Conservation (phyloP, 2,113 vertebrate genomes). For the Podarcis raffonei region DNA sequence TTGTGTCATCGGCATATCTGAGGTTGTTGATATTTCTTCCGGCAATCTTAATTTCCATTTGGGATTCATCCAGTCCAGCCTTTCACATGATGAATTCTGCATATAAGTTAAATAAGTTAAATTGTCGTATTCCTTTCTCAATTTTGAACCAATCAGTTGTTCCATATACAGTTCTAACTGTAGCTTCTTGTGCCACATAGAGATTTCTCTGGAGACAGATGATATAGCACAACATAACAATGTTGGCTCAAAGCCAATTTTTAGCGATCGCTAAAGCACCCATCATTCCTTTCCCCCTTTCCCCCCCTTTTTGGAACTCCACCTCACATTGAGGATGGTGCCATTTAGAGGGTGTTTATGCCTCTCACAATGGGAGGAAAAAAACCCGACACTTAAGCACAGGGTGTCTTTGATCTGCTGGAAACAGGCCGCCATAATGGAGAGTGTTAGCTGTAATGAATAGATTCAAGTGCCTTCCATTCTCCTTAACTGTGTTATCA, state of each 20-base stretch:
- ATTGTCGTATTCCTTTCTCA: too few species aligned
- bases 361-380: constrained; percentile 53
- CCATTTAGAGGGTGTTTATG: constrained; percentile 73
- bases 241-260: constrained; percentile 59
- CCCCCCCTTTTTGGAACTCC: neutral
- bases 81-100: too few species aligned
- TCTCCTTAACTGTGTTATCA: constrained; percentile 43
- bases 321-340: constrained; percentile 51
- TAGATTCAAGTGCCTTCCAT: constrained; percentile 61
- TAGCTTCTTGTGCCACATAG: too few species aligned
- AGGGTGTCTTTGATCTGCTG: constrained; percentile 69
- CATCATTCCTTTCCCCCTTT: neutral
- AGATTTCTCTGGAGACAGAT: neutral
- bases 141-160: too few species aligned
- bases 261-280: constrained; percentile 47
- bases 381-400: constrained; percentile 55
- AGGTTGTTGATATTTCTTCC: too few species aligned
- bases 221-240: constrained; percentile 66
- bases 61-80: too few species aligned
- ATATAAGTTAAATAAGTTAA: too few species aligned
- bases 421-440: constrained; percentile 65
- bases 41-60: too few species aligned
- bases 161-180: too few species aligned
- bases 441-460: constrained; percentile 63
- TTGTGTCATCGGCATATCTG: too few species aligned